These are phyloP conservation scores for Cathartes aura DNA, from an alignment of 2,113 vertebrate species.

Conservation along the genomic window DNA sequence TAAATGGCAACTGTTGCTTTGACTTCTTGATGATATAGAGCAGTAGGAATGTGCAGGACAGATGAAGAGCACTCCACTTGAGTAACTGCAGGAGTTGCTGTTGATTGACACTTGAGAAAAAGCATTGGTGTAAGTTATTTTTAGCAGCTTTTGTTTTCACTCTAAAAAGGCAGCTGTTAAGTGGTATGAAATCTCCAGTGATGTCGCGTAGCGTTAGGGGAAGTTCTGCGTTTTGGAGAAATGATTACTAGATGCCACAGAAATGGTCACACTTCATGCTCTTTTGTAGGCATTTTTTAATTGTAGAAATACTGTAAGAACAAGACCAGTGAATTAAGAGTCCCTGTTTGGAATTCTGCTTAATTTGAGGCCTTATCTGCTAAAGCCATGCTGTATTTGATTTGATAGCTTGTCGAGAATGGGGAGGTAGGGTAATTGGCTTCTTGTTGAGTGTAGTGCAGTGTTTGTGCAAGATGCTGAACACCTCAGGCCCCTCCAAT, in stretches of 20 bases:
- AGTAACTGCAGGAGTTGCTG: neutral
- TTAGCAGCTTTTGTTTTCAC: slow-evolving; percentile 47
- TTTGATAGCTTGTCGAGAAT: neutral
- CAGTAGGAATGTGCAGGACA: neutral
- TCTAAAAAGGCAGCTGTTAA: neutral
- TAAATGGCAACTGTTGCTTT: slow-evolving; percentile 18
- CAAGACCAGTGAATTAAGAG: neutral
- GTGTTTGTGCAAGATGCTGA: neutral
- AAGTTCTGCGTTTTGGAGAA: neutral
- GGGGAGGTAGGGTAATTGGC: neutral
- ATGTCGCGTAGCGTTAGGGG: neutral
- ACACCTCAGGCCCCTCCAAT: rapidly evolving
- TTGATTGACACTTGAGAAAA: neutral
- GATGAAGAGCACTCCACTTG: neutral
- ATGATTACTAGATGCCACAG: neutral
- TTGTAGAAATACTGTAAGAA: neutral
- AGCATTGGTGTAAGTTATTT: slow-evolving; percentile 6
- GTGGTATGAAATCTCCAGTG: neutral
- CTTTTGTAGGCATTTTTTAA: neutral
- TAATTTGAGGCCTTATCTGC: neutral
- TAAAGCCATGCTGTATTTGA: neutral
- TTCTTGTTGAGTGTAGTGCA: too few relatives aligned
- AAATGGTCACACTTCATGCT: neutral
- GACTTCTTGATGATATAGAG: neutral
- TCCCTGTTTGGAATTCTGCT: neutral